phyloP scores from a whole-genome alignment of 2,888 invertebrate genomes.

The Idaea biselata region DNA sequence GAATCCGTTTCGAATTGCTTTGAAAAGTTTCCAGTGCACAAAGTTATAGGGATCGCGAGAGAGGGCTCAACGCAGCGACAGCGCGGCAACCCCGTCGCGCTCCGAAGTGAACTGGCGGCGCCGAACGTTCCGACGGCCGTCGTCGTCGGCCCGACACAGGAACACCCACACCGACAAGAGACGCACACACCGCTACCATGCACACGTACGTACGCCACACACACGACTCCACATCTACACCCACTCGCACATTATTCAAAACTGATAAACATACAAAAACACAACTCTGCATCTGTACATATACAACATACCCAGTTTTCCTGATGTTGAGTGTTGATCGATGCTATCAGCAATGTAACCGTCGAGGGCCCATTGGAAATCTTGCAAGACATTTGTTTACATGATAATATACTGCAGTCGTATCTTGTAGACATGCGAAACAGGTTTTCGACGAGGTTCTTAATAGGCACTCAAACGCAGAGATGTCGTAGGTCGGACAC shows the following conservation, averaged over 20 bases:
- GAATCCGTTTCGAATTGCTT: conserved; percentile 56
- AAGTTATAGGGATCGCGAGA: conserved; percentile 73
- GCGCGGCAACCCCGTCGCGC: conserved; percentile 69
- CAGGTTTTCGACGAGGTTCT: conserved; percentile 32
- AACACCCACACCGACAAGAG: conserved; percentile 51
- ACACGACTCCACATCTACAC: conserved; percentile 37
- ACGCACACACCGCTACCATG: conserved; percentile 28
- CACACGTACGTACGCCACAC: conserved; percentile 36
- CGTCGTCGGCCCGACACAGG: conserved; percentile 60
- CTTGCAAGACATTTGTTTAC: conserved; percentile 16
- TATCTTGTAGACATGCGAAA: conserved; percentile 18
- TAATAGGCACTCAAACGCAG: conserved; percentile 32
- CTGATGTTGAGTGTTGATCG: conserved; percentile 34
- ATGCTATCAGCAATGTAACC: conserved; percentile 6
- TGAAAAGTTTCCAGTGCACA: conserved; percentile 79
- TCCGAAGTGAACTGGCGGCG: conserved; percentile 70
- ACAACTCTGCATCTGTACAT: conserved; percentile 68
- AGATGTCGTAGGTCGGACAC: conserved; percentile 35
- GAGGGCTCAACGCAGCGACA: conserved; percentile 58
- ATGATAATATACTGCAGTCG: conserved; percentile 17
- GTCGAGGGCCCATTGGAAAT: conserved; percentile 17
- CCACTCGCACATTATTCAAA: conserved; percentile 43
- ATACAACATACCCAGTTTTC: conserved; percentile 44
- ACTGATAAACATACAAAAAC: conserved; percentile 76
- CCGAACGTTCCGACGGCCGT: conserved; percentile 42